Evolutionary conservation across 2,113 vertebrate species (phyloP).

Genomic region (Ceuthmochares aereus): DNA sequence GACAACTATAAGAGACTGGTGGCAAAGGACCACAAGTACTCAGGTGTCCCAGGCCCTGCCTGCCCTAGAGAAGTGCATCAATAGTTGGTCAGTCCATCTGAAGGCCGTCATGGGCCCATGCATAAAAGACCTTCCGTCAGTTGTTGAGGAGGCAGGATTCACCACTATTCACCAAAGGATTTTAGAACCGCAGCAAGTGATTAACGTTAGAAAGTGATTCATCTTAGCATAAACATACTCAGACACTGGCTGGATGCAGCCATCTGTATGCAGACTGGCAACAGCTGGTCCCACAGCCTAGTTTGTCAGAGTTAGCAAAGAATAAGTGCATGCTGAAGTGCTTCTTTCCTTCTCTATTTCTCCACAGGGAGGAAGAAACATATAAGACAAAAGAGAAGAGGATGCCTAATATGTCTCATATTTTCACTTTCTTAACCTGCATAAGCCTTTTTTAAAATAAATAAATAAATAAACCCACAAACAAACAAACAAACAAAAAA

Average conservation of each 20-base stretch:
- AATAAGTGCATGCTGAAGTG: accelerated
- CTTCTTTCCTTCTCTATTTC: background rate
- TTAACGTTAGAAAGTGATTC: background rate
- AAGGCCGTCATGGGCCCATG: background rate
- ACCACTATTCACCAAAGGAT: background rate
- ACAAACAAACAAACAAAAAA: background rate
- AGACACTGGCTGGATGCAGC: background rate
- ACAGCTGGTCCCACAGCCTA: background rate
- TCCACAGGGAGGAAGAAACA: background rate
- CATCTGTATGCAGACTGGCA: background rate
- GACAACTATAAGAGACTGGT: background rate
- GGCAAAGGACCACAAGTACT: background rate
- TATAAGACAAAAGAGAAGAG: background rate
- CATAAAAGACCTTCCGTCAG: background rate
- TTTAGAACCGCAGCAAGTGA: background rate
- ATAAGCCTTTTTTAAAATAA: background rate
- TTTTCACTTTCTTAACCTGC: background rate
- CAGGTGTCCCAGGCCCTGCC: background rate
- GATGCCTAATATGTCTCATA: background rate
- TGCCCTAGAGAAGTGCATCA: background rate
- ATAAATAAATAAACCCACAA: background rate
- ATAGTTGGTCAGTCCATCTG: background rate
- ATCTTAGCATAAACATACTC: background rate
- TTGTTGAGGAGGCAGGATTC: background rate
- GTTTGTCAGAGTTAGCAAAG: background rate